A percentile compares a stretch with the other conserved stretches of the same genome.
Conservation (phyloP, 1,140 invertebrate species). For the Dendroctonus valens region DNA sequence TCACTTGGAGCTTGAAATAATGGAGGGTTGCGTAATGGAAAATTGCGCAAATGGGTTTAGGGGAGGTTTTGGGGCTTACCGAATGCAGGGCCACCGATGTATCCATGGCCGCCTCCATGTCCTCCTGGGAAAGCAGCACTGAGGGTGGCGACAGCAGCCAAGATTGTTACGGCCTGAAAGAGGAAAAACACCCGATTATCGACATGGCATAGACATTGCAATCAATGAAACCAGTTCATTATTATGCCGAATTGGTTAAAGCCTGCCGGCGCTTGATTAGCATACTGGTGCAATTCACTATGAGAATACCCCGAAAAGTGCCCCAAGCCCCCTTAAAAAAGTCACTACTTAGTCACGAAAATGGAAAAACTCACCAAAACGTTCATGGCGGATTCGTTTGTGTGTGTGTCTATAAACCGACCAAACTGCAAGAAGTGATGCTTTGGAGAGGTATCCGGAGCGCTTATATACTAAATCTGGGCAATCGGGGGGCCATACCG, state of each 20-base stretch:
- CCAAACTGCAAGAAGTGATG: conserved; percentile 37
- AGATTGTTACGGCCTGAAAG: conserved; percentile 31
- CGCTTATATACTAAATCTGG: conserved; percentile 30
- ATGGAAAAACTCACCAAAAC: conserved; percentile 31
- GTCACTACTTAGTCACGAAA: conserved; percentile 7
- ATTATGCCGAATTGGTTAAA: too few species aligned
- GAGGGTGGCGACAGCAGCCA: conserved; percentile 32
- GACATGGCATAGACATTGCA: too few species aligned
- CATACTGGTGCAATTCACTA: too few species aligned
- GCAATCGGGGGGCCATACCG: conserved; percentile 21
- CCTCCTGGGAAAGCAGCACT: conserved; percentile 23
- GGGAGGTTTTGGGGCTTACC: too few species aligned
- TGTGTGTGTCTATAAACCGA: conserved; percentile 27
- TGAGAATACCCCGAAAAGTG: neutral
- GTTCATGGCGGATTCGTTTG: conserved; percentile 30
- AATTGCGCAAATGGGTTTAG: too few species aligned
- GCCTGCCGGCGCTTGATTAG: too few species aligned
- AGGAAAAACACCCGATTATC: neutral
- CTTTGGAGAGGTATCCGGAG: conserved; percentile 25
- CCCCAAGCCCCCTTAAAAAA: neutral
- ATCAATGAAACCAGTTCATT: too few species aligned
- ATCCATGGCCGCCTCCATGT: conserved; percentile 5
- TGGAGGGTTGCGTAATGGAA: too few species aligned
- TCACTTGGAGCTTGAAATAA: too few species aligned
- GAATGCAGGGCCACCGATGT: conserved; percentile 7